Evolutionary conservation across 2,113 vertebrate species (phyloP).

Genomic region (Sinocyclocheilus grahami): DNA sequence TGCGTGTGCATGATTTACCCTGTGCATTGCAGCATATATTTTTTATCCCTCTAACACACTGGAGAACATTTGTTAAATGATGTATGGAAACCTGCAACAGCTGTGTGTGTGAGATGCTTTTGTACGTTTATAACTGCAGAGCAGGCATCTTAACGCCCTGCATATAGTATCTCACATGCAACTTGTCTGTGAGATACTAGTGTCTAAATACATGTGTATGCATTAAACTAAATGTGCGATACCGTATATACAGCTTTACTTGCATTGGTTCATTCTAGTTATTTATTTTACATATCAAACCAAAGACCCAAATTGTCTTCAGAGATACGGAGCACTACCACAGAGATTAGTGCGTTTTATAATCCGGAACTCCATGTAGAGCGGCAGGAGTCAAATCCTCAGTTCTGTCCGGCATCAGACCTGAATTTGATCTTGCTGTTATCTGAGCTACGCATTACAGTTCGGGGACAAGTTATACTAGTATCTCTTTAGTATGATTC

Average conservation of each 20-base stretch:
- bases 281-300: not conserved
- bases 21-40: slow-evolving; percentile 30
- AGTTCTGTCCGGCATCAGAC: not conserved
- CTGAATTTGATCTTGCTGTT: not conserved
- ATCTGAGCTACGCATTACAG: not conserved
- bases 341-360: slow-evolving; percentile 25
- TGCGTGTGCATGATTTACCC: not conserved
- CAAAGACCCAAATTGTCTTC: not conserved
- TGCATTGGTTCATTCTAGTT: not conserved
- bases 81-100: slow-evolving; percentile 33
- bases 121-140: not conserved
- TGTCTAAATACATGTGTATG: not conserved
- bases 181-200: not conserved
- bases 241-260: not conserved
- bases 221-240: too few relatives aligned
- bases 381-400: not conserved
- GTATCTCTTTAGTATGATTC: slow-evolving; percentile 8
- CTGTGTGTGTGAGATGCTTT: not conserved
- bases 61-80: slow-evolving; percentile 43
- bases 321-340: not conserved
- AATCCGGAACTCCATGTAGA: slow-evolving; percentile 6
- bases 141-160: not conserved
- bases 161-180: not conserved
- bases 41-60: slow-evolving; percentile 30
- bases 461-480: not conserved